These are phyloP conservation scores for Cephus sareptanus DNA, from an alignment of 2,888 invertebrate genomes.

Conservation along the genomic window DNA sequence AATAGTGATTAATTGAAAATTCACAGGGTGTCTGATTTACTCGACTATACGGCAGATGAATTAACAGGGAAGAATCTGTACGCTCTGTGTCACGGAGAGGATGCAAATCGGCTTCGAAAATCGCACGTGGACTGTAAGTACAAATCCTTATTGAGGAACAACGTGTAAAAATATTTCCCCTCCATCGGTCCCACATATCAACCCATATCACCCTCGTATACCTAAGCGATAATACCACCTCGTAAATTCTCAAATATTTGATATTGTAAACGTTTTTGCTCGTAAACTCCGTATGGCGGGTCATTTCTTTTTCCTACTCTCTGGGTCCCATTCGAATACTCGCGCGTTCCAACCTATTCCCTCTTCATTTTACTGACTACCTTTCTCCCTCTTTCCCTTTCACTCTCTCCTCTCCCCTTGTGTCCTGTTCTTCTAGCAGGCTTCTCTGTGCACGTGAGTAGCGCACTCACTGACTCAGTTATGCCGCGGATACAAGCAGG, in stretches of 20 bases:
- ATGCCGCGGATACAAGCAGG: slow-evolving; percentile 43
- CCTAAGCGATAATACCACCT: slow-evolving; percentile 11
- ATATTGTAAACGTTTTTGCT: slow-evolving; percentile 52
- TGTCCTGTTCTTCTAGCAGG: background rate
- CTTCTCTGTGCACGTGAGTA: too few species aligned
- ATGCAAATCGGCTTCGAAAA: slow-evolving; percentile 92
- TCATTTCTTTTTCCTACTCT: slow-evolving; percentile 28
- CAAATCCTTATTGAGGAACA: background rate
- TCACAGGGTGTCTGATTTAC: slow-evolving; percentile 87
- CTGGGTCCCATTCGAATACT: slow-evolving; percentile 40
- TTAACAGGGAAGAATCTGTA: slow-evolving; percentile 93
- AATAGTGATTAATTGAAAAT: slow-evolving; percentile 1
- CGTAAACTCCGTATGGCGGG: slow-evolving; percentile 41
- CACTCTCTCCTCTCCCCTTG: too few species aligned
- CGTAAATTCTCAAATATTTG: slow-evolving; percentile 42
- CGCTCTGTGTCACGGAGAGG: slow-evolving; percentile 95
- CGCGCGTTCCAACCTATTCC: slow-evolving; percentile 30
- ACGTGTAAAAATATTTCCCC: too few species aligned
- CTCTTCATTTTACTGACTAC: slow-evolving; percentile 1
- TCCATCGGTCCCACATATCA: background rate
- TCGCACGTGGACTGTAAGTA: slow-evolving; percentile 96
- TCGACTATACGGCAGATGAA: slow-evolving; percentile 95
- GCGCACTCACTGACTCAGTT: too few species aligned
- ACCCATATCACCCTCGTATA: background rate
- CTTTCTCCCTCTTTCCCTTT: too few species aligned